A percentile compares a stretch with the other conserved stretches of the same genome.
These are phyloP conservation scores for Poicephalus meyeri DNA, from an alignment of 2,113 vertebrate species.

Conservation along the genomic window DNA sequence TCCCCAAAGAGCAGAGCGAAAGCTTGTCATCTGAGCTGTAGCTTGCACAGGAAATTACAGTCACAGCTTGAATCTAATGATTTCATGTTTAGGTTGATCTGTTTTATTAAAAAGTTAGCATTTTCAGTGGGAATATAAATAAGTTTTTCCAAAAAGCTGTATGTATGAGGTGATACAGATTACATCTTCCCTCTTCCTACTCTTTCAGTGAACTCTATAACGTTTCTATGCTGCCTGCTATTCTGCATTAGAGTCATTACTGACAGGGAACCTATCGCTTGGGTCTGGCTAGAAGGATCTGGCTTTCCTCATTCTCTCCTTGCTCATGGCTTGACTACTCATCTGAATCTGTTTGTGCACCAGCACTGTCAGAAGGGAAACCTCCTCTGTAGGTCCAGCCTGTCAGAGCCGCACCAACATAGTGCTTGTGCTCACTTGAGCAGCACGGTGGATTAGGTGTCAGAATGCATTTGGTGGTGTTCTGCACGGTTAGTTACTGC, in stretches of 20 bases:
- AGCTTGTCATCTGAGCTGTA: background rate
- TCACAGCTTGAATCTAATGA: background rate
- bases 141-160: background rate
- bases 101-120: background rate
- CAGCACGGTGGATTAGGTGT: accelerated
- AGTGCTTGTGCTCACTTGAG: accelerated
- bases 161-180: background rate
- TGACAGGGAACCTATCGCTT: too few species aligned
- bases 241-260: background rate
- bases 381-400: background rate
- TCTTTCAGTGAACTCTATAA: background rate
- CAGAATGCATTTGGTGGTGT: background rate
- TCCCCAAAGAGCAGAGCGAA: background rate
- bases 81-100: background rate
- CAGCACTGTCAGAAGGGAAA: too few species aligned
- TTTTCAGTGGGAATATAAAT: background rate
- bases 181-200: background rate
- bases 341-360: accelerated
- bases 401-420: accelerated
- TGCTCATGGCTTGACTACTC: background rate
- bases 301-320: background rate
- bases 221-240: accelerated
- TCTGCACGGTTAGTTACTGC: background rate
- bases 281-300: background rate
- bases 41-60: background rate